Percentiles rank a stretch among this genome's conserved stretches.
phyloP scores from a whole-genome alignment of 2,888 invertebrate genomes.

The Drepana falcataria region DNA sequence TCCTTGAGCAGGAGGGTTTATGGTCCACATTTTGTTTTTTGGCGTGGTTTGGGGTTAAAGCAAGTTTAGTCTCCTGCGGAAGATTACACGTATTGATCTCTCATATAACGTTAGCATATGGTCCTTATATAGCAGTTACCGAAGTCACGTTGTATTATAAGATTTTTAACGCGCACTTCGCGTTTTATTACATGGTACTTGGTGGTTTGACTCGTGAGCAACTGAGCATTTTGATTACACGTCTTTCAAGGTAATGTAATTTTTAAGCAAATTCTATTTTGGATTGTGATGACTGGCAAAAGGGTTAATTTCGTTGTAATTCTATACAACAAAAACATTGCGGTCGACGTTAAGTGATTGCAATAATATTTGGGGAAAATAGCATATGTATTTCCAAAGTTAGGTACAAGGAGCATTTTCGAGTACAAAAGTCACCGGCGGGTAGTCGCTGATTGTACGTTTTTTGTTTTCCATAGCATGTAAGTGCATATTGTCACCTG shows the following conservation, averaged over 20 bases:
- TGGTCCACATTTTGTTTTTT: too few species aligned
- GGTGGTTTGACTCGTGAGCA: slow-evolving; percentile 1
- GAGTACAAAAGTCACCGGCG: not conserved
- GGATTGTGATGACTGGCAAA: not conserved
- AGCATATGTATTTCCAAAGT: too few species aligned
- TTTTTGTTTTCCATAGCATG: not conserved
- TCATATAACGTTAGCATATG: slow-evolving; percentile 7
- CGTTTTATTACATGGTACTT: slow-evolving; percentile 20
- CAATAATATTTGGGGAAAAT: too few species aligned
- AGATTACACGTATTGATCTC: not conserved
- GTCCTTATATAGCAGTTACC: slow-evolving; percentile 8
- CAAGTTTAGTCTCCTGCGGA: not conserved
- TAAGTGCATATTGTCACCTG: slow-evolving; percentile 3
- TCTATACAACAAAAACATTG: not conserved
- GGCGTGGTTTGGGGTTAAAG: slow-evolving; percentile 4
- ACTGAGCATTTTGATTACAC: not conserved
- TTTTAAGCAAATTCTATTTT: not conserved
- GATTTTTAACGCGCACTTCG: slow-evolving; percentile 29
- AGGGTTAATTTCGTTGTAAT: not conserved
- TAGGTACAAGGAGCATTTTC: too few species aligned
- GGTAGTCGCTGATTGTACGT: not conserved
- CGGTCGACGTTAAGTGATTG: not conserved
- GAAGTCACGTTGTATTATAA: slow-evolving; percentile 33
- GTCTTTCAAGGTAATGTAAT: not conserved
- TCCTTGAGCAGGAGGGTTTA: too few species aligned